Conservation (phyloP, 2,888 invertebrate genomes). For the Ennomos quercinarius region DNA sequence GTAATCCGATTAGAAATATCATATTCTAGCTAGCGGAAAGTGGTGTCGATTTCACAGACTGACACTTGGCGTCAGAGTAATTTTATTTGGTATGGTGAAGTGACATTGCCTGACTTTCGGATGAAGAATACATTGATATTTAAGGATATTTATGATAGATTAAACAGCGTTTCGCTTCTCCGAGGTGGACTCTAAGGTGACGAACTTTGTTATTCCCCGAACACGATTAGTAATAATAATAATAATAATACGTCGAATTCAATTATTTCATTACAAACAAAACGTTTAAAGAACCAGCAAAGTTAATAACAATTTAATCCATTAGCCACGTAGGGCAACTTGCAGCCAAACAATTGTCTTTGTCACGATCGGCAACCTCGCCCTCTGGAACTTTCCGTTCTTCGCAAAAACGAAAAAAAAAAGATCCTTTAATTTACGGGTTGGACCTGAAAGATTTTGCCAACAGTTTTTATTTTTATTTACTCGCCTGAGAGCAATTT, state of each 20-base stretch:
- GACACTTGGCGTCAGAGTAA: neutral
- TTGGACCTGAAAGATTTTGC: constrained; percentile 10
- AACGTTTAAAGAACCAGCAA: constrained; percentile 11
- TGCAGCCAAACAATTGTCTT: constrained; percentile 37
- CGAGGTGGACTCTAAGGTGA: no score
- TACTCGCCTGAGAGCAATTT: no score
- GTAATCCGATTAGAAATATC: constrained; percentile 10
- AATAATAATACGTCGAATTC: no score
- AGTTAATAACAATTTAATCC: constrained; percentile 30
- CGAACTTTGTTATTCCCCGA: no score
- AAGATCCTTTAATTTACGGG: constrained; percentile 10
- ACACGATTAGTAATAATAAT: no score
- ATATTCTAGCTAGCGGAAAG: neutral
- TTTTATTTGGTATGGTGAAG: no score
- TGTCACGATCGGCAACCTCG: constrained; percentile 28
- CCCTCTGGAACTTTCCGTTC: constrained; percentile 12
- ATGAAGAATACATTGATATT: no score
- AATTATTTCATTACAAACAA: neutral
- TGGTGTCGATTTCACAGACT: neutral
- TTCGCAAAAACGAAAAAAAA: constrained; percentile 16
- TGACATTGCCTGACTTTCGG: no score
- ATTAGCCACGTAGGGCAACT: constrained; percentile 21
- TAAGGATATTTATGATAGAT: no score
- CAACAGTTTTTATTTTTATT: neutral
- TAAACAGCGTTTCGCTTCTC: no score